Base-by-base conservation (phyloP, 1,140 invertebrate genomes). In the Drosophila tani region DNA sequence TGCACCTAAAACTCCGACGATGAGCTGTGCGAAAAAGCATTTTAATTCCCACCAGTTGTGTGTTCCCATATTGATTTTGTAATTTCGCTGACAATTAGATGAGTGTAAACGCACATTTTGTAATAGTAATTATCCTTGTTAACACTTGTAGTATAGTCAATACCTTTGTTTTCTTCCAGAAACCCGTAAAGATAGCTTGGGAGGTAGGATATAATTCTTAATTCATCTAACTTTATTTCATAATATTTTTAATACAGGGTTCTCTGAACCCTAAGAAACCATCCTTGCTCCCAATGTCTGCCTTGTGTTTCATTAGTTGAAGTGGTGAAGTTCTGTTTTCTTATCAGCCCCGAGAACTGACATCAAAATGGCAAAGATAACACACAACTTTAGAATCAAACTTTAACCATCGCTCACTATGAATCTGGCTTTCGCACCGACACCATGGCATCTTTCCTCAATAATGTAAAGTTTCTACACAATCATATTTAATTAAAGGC, bases 31-130 rank as follows among this genome's bases (percentile, higher is more conserved):
- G 75, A 79, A 79, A 79, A 27, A 58, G 14, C 46, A 41, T 46
- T 78, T 40, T 14, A 78, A 49, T 67, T 78, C 40, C 57, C 56
- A 43, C 49, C 56, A 35, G 40, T 69, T 69, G 66, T 57, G 58
- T 70, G 66, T 60, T 59, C 46, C 29, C 68, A 29, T 79, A 79
- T 79, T 47, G 76, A 79, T 79, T 79, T 79, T 79, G 2, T 79
- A 70, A 59, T 70, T 53, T 43, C 14, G 5, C 45, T 21, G 15
- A 15, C 65, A 69, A 70, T 70, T 75, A 75, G 19, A 41, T 53
- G 74, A 40, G 51, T 38, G 17, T n/a, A n/a, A 2, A 14, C 15
- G 27, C n/a, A 43, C 32, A 50, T 32, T 49, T 24, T 67, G 2
- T 68, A 19, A 56, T 43, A 21, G 29, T 29, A 43, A 19, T 35